Percentiles rank a stretch among this genome's conserved stretches.
phyloP scores from a whole-genome alignment of 2,888 invertebrate genomes.

The Eulithis prunata region DNA sequence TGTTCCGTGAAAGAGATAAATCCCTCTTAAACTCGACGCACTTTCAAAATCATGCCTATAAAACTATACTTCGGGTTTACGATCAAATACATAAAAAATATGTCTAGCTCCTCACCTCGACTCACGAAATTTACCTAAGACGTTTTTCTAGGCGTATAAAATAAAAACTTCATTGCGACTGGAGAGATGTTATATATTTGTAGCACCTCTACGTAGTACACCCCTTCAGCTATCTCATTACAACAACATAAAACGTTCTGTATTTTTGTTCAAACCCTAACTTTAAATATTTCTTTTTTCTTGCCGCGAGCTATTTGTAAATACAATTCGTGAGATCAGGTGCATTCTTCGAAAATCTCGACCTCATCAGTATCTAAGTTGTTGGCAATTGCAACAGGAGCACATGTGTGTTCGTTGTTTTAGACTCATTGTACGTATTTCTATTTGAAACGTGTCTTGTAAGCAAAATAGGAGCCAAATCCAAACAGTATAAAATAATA shows the following conservation, averaged over 20 bases:
- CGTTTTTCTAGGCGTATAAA: conserved; percentile 52
- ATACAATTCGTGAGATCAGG: conserved; percentile 42
- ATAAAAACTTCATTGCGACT: conserved; percentile 44
- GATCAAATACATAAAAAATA: conserved; percentile 61
- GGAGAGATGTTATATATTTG: conserved; percentile 9
- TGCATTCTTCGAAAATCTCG: conserved; percentile 61
- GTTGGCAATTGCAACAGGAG: conserved; percentile 65
- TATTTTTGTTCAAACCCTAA: conserved; percentile 14
- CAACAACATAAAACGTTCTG: conserved; percentile 10
- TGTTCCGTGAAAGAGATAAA: conserved; percentile 51
- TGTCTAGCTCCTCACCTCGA: conserved; percentile 47
- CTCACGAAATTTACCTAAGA: conserved; percentile 56
- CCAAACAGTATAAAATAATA: neutral
- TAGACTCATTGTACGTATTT: conserved; percentile 65
- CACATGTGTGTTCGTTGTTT: conserved; percentile 75
- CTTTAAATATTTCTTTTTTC: conserved; percentile 19
- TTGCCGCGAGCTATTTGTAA: conserved; percentile 17
- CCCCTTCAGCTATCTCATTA: conserved; percentile 2
- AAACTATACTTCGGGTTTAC: conserved; percentile 66
- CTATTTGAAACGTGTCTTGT: conserved; percentile 68
- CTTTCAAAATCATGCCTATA: conserved; percentile 64
- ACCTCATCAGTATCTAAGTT: conserved; percentile 61
- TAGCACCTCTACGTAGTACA: conserved; percentile 5
- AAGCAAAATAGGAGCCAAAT: conserved; percentile 62
- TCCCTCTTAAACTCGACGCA: conserved; percentile 57